Evolutionary conservation across 1,140 invertebrate genomes (phyloP).

Genomic region (Amphibalanus amphitrite): DNA sequence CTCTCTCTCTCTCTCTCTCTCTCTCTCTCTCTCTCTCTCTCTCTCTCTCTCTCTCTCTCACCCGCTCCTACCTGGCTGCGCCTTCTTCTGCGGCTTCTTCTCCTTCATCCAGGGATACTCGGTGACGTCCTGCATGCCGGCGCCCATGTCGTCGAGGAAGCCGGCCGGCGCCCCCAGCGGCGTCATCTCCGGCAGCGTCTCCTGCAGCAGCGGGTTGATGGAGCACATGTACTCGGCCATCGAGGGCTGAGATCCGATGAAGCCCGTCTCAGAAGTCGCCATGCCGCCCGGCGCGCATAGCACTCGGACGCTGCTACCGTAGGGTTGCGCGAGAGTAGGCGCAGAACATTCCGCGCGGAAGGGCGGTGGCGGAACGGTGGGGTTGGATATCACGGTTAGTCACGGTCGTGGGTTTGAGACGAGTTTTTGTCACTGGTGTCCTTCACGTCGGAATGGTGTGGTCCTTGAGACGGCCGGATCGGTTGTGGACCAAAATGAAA

Average conservation of each 20-base stretch:
- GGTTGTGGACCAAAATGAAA: no score
- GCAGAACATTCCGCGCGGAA: no score
- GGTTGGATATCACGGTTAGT: no score
- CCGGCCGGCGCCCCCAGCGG: neutral
- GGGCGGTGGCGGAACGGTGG: no score
- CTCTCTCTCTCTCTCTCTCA: no score
- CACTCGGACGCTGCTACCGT: neutral
- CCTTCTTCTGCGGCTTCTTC: slow-evolving; percentile 3
- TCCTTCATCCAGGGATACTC: slow-evolving; percentile 4
- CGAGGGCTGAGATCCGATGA: neutral
- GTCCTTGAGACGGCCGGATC: no score
- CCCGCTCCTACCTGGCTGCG: neutral
- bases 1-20: no score
- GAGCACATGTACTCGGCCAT: slow-evolving; percentile 5
- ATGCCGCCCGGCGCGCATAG: neutral
- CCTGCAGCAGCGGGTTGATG: slow-evolving; percentile 5
- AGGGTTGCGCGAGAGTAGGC: no score
- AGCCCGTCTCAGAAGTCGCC: neutral
- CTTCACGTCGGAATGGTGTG: no score
- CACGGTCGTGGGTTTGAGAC: no score
- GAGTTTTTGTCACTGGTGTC: no score
- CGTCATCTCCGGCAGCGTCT: neutral
- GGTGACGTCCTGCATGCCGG: neutral
- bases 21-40: no score
- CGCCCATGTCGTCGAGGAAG: neutral